phyloP scores from a whole-genome alignment of 2,888 invertebrate genomes.

The Drepanosiphum platanoidis region DNA sequence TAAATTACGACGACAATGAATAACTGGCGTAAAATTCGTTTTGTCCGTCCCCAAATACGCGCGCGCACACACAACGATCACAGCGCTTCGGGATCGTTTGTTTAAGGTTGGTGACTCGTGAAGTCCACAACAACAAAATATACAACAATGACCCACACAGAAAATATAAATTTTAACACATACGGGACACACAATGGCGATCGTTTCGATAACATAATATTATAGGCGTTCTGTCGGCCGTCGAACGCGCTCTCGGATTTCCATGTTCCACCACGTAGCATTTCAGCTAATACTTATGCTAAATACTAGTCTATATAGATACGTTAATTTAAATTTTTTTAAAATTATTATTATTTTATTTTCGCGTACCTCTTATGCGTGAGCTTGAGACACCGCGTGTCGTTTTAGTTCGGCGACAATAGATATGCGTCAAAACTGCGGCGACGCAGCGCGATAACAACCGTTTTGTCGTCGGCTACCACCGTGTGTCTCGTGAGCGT shows the following conservation, averaged over 20 bases:
- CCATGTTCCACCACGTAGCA: not conserved
- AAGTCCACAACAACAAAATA: slow-evolving; percentile 24
- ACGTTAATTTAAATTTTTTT: not conserved
- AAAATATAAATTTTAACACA: slow-evolving; percentile 26
- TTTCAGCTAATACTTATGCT: too few species aligned
- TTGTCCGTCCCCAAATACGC: slow-evolving; percentile 6
- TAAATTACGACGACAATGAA: slow-evolving; percentile 23
- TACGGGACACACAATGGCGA: not conserved
- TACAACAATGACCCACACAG: slow-evolving; percentile 26
- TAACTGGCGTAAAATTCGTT: slow-evolving; percentile 31
- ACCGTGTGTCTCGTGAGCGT: too few species aligned
- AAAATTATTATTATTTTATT: not conserved
- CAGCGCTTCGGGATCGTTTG: slow-evolving; percentile 42
- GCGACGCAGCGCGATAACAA: too few species aligned
- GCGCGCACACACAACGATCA: not conserved
- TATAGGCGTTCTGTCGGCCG: not conserved
- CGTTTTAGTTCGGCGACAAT: not conserved
- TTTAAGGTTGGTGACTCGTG: slow-evolving; percentile 58
- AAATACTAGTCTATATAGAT: too few species aligned
- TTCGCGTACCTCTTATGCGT: slow-evolving; percentile 28
- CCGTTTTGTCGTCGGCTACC: too few species aligned
- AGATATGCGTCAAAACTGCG: too few species aligned
- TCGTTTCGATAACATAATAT: too few species aligned
- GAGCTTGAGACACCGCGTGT: not conserved
- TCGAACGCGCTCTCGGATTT: not conserved